Conservation (phyloP, 2,797 vertebrate species). For the Karalla daura region DNA sequence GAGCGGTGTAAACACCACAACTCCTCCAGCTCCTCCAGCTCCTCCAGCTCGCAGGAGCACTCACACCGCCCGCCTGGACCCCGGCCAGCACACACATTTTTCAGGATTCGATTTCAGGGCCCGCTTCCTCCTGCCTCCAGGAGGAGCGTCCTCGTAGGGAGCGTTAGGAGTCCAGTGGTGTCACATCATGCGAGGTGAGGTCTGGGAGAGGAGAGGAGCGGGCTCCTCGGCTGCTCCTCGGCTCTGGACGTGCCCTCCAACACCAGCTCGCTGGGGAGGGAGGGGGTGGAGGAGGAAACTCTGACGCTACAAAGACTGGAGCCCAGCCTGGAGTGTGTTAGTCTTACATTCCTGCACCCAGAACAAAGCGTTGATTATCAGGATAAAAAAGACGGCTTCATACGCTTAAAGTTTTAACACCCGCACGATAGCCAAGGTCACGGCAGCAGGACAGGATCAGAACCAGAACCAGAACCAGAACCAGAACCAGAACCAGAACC, state of each 20-base stretch:
- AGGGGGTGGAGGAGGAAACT: slow-evolving; percentile 45
- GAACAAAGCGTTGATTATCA: slow-evolving; percentile 73
- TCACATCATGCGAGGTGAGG: slow-evolving; percentile 27
- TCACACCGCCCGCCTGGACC: slow-evolving; percentile 77
- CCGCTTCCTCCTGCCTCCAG: slow-evolving; percentile 61
- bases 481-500: no score
- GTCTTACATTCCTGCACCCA: slow-evolving; percentile 66
- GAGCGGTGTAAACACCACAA: slow-evolving; percentile 76
- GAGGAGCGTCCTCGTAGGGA: no score
- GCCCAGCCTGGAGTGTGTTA: slow-evolving; percentile 65
- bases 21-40: slow-evolving; percentile 70
- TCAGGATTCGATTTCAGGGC: slow-evolving; percentile 83
- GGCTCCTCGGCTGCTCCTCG: no score
- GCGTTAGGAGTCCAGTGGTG: slow-evolving; percentile 15
- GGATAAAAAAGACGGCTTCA: slow-evolving; percentile 54
- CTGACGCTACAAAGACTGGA: slow-evolving; percentile 61
- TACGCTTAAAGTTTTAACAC: slow-evolving; percentile 20
- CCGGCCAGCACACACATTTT: slow-evolving; percentile 83
- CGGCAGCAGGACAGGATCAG: not conserved
- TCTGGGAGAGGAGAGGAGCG: no score
- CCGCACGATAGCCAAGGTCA: slow-evolving; percentile 25
- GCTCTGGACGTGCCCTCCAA: slow-evolving; percentile 30
- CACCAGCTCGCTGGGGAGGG: slow-evolving; percentile 44
- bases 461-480: not conserved
- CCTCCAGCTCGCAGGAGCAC: slow-evolving; percentile 77